Evolutionary conservation across 2,888 invertebrate species (phyloP).

Genomic region (Drosophila multiciliata): DNA sequence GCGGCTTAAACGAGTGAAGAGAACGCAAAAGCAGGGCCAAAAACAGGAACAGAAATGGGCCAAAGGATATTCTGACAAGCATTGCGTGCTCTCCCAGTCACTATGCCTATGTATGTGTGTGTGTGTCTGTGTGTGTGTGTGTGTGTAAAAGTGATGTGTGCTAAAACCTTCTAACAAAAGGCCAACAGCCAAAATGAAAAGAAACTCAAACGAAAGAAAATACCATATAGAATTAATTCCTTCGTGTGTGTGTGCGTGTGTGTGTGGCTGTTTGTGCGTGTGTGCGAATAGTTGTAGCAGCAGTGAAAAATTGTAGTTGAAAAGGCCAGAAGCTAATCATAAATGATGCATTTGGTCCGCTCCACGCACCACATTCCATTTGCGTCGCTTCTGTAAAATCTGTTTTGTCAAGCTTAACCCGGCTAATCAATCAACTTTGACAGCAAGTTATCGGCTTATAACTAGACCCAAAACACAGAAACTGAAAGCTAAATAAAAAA

Average conservation of each 20-base stretch:
- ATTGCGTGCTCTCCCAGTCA: constrained; percentile 9
- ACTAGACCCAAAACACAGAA: constrained; percentile 24
- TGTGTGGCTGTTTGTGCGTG: not conserved
- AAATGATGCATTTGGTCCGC: constrained; percentile 39
- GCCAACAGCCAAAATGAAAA: constrained; percentile 23
- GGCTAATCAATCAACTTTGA: constrained; percentile 57
- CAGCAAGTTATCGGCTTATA: constrained; percentile 53
- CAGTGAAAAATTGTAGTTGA: constrained; percentile 13
- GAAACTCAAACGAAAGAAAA: constrained; percentile 21
- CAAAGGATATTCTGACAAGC: constrained; percentile 51
- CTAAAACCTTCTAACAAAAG: constrained; percentile 33
- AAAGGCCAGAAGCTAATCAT: constrained; percentile 51
- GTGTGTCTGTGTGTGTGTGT: not conserved
- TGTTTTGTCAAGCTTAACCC: constrained; percentile 44
- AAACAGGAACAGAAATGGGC: constrained; percentile 45
- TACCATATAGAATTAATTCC: constrained; percentile 26
- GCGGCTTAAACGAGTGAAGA: constrained; percentile 71
- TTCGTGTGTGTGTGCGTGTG: not conserved
- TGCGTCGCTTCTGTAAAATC: constrained; percentile 22
- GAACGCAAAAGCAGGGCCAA: constrained; percentile 33
- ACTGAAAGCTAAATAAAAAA: not conserved
- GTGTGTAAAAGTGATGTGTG: constrained; percentile 15
- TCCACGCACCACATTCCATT: not conserved
- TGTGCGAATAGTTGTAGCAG: constrained; percentile 1
- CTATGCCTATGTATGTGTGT: not conserved